Evolutionary conservation across 2,888 invertebrate species (phyloP).

Genomic region (Drosophila affinis): DNA sequence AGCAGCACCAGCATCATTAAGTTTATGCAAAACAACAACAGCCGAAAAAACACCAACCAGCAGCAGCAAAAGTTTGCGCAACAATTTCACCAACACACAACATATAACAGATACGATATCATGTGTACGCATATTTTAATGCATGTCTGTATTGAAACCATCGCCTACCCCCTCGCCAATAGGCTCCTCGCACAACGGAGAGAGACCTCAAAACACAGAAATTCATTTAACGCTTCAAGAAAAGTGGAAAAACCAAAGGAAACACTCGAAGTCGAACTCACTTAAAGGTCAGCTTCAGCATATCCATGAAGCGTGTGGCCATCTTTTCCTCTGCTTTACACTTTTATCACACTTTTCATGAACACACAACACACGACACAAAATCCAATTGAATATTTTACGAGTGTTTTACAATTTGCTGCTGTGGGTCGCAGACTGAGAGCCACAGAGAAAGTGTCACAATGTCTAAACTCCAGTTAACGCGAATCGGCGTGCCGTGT

Average conservation of each 20-base stretch:
- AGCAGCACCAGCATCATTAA: constrained; percentile 36
- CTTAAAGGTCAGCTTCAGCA: constrained; percentile 80
- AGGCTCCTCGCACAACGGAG: constrained; percentile 16
- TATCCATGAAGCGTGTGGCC: constrained; percentile 74
- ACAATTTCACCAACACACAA: constrained; percentile 68
- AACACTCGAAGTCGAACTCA: constrained; percentile 60
- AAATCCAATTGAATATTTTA: neutral
- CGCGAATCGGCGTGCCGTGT: constrained; percentile 13
- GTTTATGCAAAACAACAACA: constrained; percentile 53
- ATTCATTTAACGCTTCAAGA: constrained; percentile 19
- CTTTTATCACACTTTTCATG: constrained; percentile 14
- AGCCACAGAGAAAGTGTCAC: constrained; percentile 44
- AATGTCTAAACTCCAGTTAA: constrained; percentile 26
- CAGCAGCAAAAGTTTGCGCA: constrained; percentile 60
- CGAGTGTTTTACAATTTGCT: constrained; percentile 23
- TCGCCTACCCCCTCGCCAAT: constrained; percentile 1
- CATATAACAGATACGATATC: constrained; percentile 8
- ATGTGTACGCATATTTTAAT: constrained; percentile 21
- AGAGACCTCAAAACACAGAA: constrained; percentile 39
- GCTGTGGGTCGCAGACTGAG: neutral
- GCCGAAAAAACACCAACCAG: constrained; percentile 13
- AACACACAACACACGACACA: constrained; percentile 15
- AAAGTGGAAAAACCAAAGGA: neutral
- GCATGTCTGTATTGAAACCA: constrained; percentile 22
- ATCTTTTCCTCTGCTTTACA: constrained; percentile 44